A percentile compares a stretch with the other conserved stretches of the same genome.
These are phyloP conservation scores for Calosoma granatense DNA, from an alignment of 1,140 invertebrate species.

Conservation along the genomic window DNA sequence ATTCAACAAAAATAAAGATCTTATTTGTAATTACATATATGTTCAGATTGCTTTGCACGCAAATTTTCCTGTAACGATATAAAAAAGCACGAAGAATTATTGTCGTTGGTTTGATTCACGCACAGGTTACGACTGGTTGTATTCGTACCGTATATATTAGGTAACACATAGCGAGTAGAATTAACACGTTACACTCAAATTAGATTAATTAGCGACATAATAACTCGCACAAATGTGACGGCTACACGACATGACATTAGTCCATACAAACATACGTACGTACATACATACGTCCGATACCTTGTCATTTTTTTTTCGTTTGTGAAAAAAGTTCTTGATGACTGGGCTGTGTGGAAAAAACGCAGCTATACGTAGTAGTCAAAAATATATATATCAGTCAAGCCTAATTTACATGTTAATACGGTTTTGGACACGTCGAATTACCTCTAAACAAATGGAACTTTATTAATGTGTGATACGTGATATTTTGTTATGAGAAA, in stretches of 20 bases:
- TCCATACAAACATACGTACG: neutral
- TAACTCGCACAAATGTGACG: conserved; percentile 1
- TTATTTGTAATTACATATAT: too few species aligned
- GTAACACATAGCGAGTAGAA: too few species aligned
- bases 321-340: neutral
- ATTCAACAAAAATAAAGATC: too few species aligned
- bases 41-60: too few species aligned
- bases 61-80: too few species aligned
- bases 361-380: neutral
- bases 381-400: conserved; percentile 8
- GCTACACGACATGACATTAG: neutral
- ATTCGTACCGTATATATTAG: too few species aligned
- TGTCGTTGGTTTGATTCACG: too few species aligned
- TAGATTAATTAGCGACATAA: conserved; percentile 2
- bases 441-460: neutral
- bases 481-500: neutral
- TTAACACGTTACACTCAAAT: conserved; percentile 8
- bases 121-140: too few species aligned
- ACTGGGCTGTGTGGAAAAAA: neutral
- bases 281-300: neutral
- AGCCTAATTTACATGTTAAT: conserved; percentile 6
- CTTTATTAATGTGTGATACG: neutral
- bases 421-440: neutral
- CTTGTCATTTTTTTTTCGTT: neutral
- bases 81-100: too few species aligned